Percentiles rank a stretch among this genome's conserved stretches.
Evolutionary conservation across 2,888 invertebrate species (phyloP).

Genomic region (Drosophila mayaguana): DNA sequence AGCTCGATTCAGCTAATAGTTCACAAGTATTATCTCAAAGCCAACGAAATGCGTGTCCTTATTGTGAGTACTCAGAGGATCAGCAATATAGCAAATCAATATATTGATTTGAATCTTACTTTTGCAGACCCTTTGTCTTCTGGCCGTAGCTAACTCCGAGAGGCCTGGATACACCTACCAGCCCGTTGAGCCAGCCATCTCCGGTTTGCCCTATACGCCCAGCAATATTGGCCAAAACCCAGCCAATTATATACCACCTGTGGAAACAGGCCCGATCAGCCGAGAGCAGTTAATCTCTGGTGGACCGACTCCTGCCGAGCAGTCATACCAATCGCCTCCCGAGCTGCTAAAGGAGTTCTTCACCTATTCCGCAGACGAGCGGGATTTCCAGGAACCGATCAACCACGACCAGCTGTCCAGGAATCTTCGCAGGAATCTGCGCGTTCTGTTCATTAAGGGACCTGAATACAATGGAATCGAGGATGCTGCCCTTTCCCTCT

Average conservation of each 20-base stretch:
- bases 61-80: slow-evolving; percentile 59
- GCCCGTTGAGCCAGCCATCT: slow-evolving; percentile 57
- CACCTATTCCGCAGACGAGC: slow-evolving; percentile 79
- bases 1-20: slow-evolving; percentile 43
- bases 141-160: slow-evolving; percentile 66
- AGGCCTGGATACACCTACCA: slow-evolving; percentile 75
- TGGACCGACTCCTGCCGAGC: slow-evolving; percentile 16
- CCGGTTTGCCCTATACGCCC: slow-evolving; percentile 46
- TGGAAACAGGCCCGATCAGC: slow-evolving; percentile 2
- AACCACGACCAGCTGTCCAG: slow-evolving; percentile 57
- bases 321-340: slow-evolving; percentile 48
- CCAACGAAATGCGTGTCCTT: slow-evolving; percentile 69
- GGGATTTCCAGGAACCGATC: slow-evolving; percentile 69
- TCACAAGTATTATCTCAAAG: slow-evolving; percentile 50
- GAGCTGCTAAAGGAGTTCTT: slow-evolving; percentile 82
- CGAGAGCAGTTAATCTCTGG: slow-evolving; percentile 20
- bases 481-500: slow-evolving; percentile 75
- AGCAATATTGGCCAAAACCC: slow-evolving; percentile 39
- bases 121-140: slow-evolving; percentile 59
- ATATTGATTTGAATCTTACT: neutral
- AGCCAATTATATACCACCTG: slow-evolving; percentile 42
- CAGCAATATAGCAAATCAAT: too few species aligned
- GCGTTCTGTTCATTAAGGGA: slow-evolving; percentile 84
- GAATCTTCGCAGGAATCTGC: slow-evolving; percentile 73
- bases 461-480: slow-evolving; percentile 81